phyloP scores from a whole-genome alignment of 2,113 vertebrate genomes.

The Otocyon megalotis region DNA sequence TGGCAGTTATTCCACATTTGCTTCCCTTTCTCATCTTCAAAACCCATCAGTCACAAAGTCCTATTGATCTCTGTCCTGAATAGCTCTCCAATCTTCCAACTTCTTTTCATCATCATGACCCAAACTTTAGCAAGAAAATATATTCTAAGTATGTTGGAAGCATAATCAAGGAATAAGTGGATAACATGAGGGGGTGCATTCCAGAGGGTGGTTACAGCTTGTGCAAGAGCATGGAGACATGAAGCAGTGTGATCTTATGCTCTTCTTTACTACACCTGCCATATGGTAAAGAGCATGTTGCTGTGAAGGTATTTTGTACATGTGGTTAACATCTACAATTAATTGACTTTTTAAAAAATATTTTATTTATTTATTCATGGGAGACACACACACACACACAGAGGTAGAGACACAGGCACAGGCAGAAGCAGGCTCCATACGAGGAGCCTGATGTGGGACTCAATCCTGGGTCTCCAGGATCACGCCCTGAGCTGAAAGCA shows the following conservation, averaged over 20 bases:
- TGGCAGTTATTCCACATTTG: not conserved
- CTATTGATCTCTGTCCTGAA: not conserved
- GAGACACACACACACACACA: too few species aligned
- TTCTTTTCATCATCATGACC: not conserved
- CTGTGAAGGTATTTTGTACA: not conserved
- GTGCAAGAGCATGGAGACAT: not conserved
- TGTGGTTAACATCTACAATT: not conserved
- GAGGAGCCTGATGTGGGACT: too few species aligned
- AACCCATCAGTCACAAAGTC: not conserved
- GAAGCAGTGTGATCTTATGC: not conserved
- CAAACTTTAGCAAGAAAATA: not conserved
- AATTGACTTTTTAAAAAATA: not conserved
- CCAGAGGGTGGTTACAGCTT: not conserved
- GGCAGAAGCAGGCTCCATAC: too few species aligned
- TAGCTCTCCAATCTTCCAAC: not conserved
- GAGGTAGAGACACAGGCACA: too few species aligned
- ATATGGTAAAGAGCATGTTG: not conserved
- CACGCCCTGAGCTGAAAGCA: too few species aligned
- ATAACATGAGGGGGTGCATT: not conserved
- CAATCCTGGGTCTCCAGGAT: too few species aligned
- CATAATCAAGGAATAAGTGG: not conserved
- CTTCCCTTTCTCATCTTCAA: not conserved
- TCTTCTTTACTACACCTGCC: not conserved
- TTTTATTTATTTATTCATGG: too few species aligned
- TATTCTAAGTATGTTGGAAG: slow-evolving; percentile 13